A percentile compares a stretch with the other conserved stretches of the same genome.
Evolutionary conservation across 2,113 vertebrate species (phyloP).

Genomic region (Caretta caretta): DNA sequence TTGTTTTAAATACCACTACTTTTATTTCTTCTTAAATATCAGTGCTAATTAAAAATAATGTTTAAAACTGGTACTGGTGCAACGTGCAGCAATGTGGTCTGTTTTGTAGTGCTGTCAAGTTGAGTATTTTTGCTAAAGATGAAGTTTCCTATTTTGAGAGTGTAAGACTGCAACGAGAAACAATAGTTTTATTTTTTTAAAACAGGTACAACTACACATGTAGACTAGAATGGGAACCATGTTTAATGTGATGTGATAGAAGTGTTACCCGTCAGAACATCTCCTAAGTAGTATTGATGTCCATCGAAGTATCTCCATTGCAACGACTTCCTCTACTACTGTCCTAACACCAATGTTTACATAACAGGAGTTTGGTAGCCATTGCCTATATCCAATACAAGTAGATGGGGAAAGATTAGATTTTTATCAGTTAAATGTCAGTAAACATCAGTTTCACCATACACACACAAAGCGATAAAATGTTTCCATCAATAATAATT

Average conservation of each 20-base stretch:
- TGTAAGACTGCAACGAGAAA: not conserved
- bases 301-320: not conserved
- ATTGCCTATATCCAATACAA: not conserved
- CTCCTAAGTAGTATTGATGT: fast-evolving
- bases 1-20: not conserved
- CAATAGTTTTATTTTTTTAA: not conserved
- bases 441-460: not conserved
- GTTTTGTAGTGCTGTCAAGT: not conserved
- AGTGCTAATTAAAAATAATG: not conserved
- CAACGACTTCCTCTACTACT: not conserved
- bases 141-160: not conserved
- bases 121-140: not conserved
- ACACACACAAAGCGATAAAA: not conserved
- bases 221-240: not conserved
- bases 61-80: not conserved
- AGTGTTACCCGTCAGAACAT: fast-evolving
- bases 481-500: not conserved
- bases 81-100: not conserved
- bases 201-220: not conserved
- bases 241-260: not conserved
- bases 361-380: not conserved
- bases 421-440: no score
- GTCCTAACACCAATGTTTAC: not conserved
- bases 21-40: not conserved
- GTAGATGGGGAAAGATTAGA: not conserved